These are phyloP conservation scores for Microcaecilia unicolor DNA, from an alignment of 2,797 vertebrate species.

Conservation along the genomic window DNA sequence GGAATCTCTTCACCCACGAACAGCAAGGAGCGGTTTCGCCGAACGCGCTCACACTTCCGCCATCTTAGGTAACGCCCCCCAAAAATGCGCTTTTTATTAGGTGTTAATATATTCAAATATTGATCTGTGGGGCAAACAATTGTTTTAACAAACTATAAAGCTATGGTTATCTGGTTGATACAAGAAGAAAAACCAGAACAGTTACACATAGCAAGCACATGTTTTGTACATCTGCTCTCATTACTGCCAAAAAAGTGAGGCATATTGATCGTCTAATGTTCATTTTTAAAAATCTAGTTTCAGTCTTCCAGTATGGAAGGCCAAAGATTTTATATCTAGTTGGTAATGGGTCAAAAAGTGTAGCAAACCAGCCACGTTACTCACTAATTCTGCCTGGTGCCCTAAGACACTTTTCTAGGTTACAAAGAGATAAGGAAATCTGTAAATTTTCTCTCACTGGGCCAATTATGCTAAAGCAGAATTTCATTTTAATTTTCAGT, in stretches of 20 bases:
- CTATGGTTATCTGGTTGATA: slow-evolving; percentile 12
- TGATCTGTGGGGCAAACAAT: slow-evolving; percentile 17
- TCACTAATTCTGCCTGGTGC: slow-evolving; percentile 22
- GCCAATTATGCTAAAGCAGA: slow-evolving; percentile 18
- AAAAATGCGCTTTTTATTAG: no score
- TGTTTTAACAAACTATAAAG: slow-evolving; percentile 7
- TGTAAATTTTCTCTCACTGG: slow-evolving; percentile 12
- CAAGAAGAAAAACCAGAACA: slow-evolving; percentile 15
- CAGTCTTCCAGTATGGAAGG: slow-evolving; percentile 12
- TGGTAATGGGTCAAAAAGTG: no score
- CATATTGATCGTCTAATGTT: slow-evolving; percentile 1
- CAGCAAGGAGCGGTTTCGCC: no score
- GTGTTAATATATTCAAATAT: slow-evolving; percentile 5
- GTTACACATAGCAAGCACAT: neutral
- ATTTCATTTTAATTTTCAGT: slow-evolving; percentile 32
- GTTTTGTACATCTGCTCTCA: slow-evolving; percentile 22
- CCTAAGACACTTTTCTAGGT: slow-evolving; percentile 19
- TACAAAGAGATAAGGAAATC: neutral
- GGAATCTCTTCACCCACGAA: no score
- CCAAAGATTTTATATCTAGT: no score
- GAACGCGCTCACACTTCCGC: no score
- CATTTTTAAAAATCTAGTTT: slow-evolving; percentile 19
- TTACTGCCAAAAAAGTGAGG: slow-evolving; percentile 10
- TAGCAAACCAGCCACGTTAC: slow-evolving; percentile 9
- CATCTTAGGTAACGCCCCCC: no score